Evolutionary conservation across 2,113 vertebrate genomes (phyloP).

Genomic region (Paedocypris sp.): DNA sequence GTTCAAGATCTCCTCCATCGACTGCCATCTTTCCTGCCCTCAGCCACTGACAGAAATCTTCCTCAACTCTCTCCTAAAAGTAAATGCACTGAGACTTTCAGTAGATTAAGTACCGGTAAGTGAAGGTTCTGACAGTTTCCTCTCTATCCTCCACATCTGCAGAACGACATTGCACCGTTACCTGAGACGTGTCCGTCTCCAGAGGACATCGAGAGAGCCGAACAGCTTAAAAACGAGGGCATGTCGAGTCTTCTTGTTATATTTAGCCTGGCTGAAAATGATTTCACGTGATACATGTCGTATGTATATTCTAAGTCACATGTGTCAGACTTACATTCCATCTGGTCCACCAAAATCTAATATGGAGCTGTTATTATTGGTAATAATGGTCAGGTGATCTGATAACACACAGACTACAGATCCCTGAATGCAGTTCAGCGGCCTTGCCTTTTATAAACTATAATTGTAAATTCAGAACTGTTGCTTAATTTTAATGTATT

Average conservation of each 20-base stretch:
- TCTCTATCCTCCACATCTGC: slow-evolving; percentile 24
- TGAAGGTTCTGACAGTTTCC: slow-evolving; percentile 12
- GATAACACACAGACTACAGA: no score
- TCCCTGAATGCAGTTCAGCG: no score
- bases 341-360: no score
- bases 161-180: slow-evolving; percentile 75
- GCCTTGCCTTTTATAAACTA: no score
- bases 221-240: slow-evolving; percentile 96
- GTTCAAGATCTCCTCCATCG: slow-evolving; percentile 84
- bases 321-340: neutral
- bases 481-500: no score
- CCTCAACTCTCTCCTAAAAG: slow-evolving; percentile 80
- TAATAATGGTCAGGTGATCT: no score
- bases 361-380: no score
- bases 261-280: neutral
- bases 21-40: slow-evolving; percentile 77
- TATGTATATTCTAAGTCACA: neutral
- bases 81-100: slow-evolving; percentile 37
- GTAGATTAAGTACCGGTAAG: neutral
- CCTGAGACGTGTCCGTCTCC: slow-evolving; percentile 66
- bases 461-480: no score
- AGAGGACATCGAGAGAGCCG: slow-evolving; percentile 77
- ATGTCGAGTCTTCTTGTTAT: neutral
- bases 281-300: neutral
- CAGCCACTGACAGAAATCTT: slow-evolving; percentile 86